Evolutionary conservation across 2,113 vertebrate genomes (phyloP).

Genomic region (Sinocyclocheilus maitianheensis): DNA sequence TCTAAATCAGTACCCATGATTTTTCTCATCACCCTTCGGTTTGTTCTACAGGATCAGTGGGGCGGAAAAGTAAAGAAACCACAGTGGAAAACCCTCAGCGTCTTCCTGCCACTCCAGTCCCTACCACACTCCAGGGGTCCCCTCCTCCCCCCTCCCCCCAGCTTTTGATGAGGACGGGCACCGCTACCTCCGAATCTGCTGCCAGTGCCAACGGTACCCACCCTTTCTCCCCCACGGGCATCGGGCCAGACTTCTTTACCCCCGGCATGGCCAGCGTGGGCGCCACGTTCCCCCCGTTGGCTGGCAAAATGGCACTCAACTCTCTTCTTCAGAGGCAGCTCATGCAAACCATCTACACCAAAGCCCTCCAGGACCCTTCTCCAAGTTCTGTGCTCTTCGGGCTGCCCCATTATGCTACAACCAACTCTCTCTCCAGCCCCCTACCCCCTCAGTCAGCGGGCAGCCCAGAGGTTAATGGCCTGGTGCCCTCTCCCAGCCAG

Average conservation of each 20-base stretch:
- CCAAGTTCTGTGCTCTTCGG: slow-evolving; percentile 87
- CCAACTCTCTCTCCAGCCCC: slow-evolving; percentile 88
- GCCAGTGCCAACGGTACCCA: slow-evolving; percentile 91
- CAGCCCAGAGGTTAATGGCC: slow-evolving; percentile 87
- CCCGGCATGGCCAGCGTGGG: slow-evolving; percentile 83
- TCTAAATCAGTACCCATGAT: not conserved
- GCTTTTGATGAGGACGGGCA: slow-evolving; percentile 79
- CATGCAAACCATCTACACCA: slow-evolving; percentile 93
- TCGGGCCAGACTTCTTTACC: slow-evolving; percentile 89
- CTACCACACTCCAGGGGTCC: slow-evolving; percentile 77
- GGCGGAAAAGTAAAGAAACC: slow-evolving; percentile 90
- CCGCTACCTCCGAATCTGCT: slow-evolving; percentile 77
- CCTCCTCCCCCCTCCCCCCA: slow-evolving; percentile 77
- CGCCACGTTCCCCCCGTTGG: slow-evolving; percentile 84
- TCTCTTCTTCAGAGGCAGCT: slow-evolving; percentile 91
- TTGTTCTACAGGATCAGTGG: slow-evolving; percentile 86
- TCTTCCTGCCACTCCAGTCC: slow-evolving; percentile 56
- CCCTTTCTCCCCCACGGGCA: slow-evolving; percentile 88
- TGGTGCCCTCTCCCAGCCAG: slow-evolving; percentile 87
- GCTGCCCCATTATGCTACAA: slow-evolving; percentile 86
- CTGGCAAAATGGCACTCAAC: slow-evolving; percentile 90
- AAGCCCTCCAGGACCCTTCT: slow-evolving; percentile 85
- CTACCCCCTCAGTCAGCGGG: slow-evolving; percentile 72
- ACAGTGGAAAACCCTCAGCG: slow-evolving; percentile 81
- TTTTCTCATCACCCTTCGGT: slow-evolving; percentile 49